These are phyloP conservation scores for Gandaritis pyraliata DNA, from an alignment of 2,888 invertebrate genomes.

Conservation along the genomic window DNA sequence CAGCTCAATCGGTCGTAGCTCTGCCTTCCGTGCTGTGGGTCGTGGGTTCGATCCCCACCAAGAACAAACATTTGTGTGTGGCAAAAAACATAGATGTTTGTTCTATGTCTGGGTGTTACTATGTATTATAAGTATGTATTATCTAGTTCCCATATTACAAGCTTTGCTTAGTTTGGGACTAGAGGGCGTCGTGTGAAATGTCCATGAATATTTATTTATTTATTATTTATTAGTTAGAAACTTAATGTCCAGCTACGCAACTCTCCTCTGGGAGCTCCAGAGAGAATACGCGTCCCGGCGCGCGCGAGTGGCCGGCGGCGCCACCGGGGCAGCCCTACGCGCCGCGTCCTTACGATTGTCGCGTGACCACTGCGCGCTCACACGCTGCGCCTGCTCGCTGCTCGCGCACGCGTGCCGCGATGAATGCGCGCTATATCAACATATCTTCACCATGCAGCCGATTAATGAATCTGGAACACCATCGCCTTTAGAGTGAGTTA, in stretches of 20 bases:
- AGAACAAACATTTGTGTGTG: no score
- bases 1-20: no score
- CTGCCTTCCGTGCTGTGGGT: no score
- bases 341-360: constrained; percentile 87
- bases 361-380: constrained; percentile 91
- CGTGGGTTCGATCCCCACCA: no score
- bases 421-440: constrained; percentile 95
- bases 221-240: no score
- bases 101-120: no score
- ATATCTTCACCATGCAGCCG: constrained; percentile 92
- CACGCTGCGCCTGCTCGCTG: constrained; percentile 94
- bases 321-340: constrained; percentile 89
- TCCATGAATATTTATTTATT: no score
- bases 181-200: no score
- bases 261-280: constrained; percentile 91
- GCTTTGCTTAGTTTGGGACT: no score
- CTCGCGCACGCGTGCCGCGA: constrained; percentile 97
- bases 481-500: constrained; percentile 85
- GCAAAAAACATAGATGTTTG: no score
- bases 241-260: constrained; percentile 87
- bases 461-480: constrained; percentile 82
- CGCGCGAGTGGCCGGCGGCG: constrained; percentile 87
- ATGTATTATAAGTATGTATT: no score
- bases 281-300: constrained; percentile 92
- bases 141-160: no score